Conservation (phyloP, 2,888 invertebrate species). For the Seira ritae region DNA sequence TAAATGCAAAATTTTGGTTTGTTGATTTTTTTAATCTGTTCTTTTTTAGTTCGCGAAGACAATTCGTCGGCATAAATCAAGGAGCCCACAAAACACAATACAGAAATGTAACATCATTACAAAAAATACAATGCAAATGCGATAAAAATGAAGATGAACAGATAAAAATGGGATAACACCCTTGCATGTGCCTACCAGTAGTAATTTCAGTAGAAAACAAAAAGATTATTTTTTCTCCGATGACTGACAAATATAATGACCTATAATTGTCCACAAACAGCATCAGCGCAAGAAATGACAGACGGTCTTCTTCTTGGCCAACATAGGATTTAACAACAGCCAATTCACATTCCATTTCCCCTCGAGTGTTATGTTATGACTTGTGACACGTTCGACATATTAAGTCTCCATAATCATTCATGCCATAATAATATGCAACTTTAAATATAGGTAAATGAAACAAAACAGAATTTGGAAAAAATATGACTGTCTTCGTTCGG, state of each 20-base stretch:
- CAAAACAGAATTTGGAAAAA: conserved; percentile 12
- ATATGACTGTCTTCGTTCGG: background rate
- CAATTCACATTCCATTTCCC: background rate
- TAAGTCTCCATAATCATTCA: conserved; percentile 45
- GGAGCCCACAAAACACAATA: too few relatives aligned
- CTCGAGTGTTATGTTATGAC: conserved; percentile 36
- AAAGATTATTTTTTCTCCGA: conserved; percentile 14
- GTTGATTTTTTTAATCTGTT: too few relatives aligned
- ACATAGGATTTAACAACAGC: background rate
- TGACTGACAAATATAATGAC: conserved; percentile 27
- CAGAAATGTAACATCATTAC: background rate
- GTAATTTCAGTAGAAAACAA: too few relatives aligned
- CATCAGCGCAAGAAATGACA: conserved; percentile 11
- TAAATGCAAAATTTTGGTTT: too few relatives aligned
- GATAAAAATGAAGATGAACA: conserved; percentile 22
- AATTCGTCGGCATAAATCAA: too few relatives aligned
- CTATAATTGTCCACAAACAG: conserved; percentile 23
- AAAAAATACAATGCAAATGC: conserved; percentile 35
- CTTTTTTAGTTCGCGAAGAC: too few relatives aligned
- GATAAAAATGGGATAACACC: conserved; percentile 52
- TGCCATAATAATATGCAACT: conserved; percentile 16
- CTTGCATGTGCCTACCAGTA: conserved; percentile 27
- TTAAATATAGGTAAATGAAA: conserved; percentile 20
- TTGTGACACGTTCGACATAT: conserved; percentile 54
- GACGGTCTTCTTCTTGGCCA: background rate